These are phyloP conservation scores for Lordiphosa collinella DNA, from an alignment of 1,140 invertebrate species.

Conservation along the genomic window DNA sequence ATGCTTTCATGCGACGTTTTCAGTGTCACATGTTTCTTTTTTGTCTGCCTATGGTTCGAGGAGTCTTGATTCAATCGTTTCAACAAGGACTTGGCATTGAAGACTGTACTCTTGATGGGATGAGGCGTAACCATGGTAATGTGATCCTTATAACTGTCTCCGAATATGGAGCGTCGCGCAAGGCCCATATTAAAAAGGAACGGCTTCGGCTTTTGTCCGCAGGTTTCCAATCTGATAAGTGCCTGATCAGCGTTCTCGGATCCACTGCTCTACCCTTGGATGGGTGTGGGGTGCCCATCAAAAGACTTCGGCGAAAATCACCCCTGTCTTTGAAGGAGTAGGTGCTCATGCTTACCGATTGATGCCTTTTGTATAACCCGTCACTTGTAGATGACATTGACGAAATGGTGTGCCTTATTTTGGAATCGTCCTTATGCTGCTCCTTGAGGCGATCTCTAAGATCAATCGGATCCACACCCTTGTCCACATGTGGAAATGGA, in stretches of 20 bases:
- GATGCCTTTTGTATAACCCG: too few species aligned
- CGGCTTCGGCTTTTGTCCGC: neutral
- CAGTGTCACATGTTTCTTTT: too few species aligned
- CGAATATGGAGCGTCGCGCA: neutral
- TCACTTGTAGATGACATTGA: too few species aligned
- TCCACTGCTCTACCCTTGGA: neutral
- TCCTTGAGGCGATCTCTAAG: constrained; percentile 26
- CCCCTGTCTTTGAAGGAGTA: neutral
- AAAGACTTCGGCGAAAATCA: neutral
- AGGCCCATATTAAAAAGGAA: neutral
- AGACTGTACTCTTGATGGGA: constrained; percentile 14
- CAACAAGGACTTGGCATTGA: constrained; percentile 7
- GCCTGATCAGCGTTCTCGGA: constrained; percentile 1
- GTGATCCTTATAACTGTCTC: neutral
- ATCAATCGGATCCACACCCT: constrained; percentile 5
- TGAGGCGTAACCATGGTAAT: constrained; percentile 29
- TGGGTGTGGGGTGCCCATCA: constrained; percentile 10
- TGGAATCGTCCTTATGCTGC: neutral
- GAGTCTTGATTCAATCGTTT: neutral
- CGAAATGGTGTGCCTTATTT: too few species aligned
- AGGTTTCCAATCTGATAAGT: neutral
- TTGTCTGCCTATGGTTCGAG: too few species aligned
- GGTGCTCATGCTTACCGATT: too few species aligned
- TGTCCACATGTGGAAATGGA: constrained; percentile 24
- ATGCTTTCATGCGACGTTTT: too few species aligned